Evolutionary conservation across 2,888 invertebrate species (phyloP), one percentile per base, ranked within the genome.

Genomic region (Tiphia femorata): DNA sequence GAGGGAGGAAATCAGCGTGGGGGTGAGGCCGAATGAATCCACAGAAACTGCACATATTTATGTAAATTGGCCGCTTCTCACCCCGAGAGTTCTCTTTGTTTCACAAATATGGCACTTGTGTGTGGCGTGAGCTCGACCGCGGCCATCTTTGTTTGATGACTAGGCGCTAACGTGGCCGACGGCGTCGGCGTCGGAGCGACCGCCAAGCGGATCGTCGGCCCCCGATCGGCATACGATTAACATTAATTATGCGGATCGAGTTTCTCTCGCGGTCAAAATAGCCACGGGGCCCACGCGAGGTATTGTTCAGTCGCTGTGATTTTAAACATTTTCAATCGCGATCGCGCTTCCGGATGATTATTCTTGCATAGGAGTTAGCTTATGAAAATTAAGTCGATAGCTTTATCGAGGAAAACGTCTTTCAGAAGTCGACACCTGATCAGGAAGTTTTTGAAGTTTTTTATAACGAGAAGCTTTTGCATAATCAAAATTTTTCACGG

Each of bases 21-120:
- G 55, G 40, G 52, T 51, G 52, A 42, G 56, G 41, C 66, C 17
- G 55, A 70, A 79, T 77, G 80, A 76, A 79, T 80, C 74, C 69
- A 76, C 75, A 76, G 61, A 75, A 78, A 71, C 46, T 69, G 67
- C 69, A 70, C 73, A 79, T 77, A 80, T 75, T 79, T 81, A 81
- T 80, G 76, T 79, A 77, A 79, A 80, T 80, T 52, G 44, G 52
- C 21, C n/a, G 43, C 43, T 38, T 44, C 43, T 40, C 33, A 41
- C 35, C 43, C 25, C 43, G 25, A 50, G 50, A 23, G 29, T 25
- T 59, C 53, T 65, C 64, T 73, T 73, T 73, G 65, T 73, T 73
- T 72, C 62, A 70, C 72, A 62, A 73, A 72, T 69, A 74, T 58
- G 66, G 60, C 55, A 64, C 67, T 58, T 17, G 20, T 16, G 21